These are phyloP conservation scores for Deroplatys truncata DNA, from an alignment of 2,888 invertebrate genomes.

Conservation along the genomic window DNA sequence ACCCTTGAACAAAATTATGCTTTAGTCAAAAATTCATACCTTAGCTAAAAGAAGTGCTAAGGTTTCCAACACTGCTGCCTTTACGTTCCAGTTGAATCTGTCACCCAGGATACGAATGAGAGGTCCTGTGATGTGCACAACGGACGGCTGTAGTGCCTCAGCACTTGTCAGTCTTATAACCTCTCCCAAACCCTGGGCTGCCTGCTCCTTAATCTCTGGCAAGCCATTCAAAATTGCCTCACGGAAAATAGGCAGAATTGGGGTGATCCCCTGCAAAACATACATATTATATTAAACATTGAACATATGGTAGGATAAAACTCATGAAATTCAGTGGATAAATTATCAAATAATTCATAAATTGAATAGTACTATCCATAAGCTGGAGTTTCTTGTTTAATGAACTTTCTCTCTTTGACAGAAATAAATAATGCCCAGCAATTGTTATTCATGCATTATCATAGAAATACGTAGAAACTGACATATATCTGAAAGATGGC, in stretches of 20 bases:
- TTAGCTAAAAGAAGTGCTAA: slow-evolving; percentile 87
- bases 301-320: too few relatives aligned
- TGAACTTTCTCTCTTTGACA: too few relatives aligned
- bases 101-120: slow-evolving; percentile 96
- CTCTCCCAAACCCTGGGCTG: slow-evolving; percentile 84
- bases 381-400: neutral
- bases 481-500: neutral
- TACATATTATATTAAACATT: neutral
- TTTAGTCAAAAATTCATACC: slow-evolving; percentile 46
- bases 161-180: slow-evolving; percentile 81
- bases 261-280: slow-evolving; percentile 70
- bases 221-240: slow-evolving; percentile 94
- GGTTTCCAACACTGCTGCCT: slow-evolving; percentile 93
- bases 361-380: neutral
- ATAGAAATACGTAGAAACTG: too few relatives aligned
- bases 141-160: slow-evolving; percentile 87
- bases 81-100: slow-evolving; percentile 88
- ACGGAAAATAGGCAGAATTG: slow-evolving; percentile 90
- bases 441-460: too few relatives aligned
- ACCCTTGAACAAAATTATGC: too few relatives aligned
- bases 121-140: slow-evolving; percentile 96
- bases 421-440: too few relatives aligned
- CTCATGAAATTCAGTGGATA: too few relatives aligned
- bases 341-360: too few relatives aligned
- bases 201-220: slow-evolving; percentile 93